Base-by-base conservation (phyloP, 2,888 invertebrate genomes). In the Drosophila fulvimacula region DNA sequence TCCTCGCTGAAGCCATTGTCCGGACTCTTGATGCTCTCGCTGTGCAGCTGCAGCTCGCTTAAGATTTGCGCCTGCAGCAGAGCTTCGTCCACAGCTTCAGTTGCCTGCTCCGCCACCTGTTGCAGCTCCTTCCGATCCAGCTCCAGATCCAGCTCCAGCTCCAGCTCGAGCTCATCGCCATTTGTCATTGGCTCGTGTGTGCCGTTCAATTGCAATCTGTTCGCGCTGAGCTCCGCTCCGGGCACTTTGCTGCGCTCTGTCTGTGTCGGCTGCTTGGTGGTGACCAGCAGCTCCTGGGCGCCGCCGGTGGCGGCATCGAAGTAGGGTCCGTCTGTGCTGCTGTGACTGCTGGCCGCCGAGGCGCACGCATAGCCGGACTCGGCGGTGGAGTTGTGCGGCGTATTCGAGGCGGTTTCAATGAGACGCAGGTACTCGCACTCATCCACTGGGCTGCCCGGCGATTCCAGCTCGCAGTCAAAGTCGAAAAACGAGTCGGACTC, bases 371-470 rank as follows among this genome's bases (percentile, higher is more conserved):
- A 93, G 24, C 93, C 93, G 1, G 93, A 93, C 66, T 93, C 95
- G 80, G 91, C 91, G 68, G 90, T 93, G 81, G 91, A 92, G 70
- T 91, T 92, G 74, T 93, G 94, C 30, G 94, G 92, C 69, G 93
- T 93, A 72, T 93, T 93, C 79, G 94, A 94, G 81, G 93, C 93
- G 81, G 93, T 94, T 92, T 88, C 93, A 85, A 93, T 92, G 52
- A 93, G 85, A 72, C 92, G 90, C 67, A 93, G 93, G 66, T 94
- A 93, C 90, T 95, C 95, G 75, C 93, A 93, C 79, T 94, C 94
- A 74, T 95, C 96, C 53, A 94, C 94, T 0, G 96, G 96, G 79
- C 96, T 96, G 55, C 94, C 95, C 0, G 96, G 95, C 70, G 95
- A 95, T 73, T 95, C 95, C 93, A 94, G 93, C 79, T 95, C 94